These are phyloP conservation scores for Oenanthe melanoleuca DNA, from an alignment of 2,113 vertebrate species.

Conservation along the genomic window DNA sequence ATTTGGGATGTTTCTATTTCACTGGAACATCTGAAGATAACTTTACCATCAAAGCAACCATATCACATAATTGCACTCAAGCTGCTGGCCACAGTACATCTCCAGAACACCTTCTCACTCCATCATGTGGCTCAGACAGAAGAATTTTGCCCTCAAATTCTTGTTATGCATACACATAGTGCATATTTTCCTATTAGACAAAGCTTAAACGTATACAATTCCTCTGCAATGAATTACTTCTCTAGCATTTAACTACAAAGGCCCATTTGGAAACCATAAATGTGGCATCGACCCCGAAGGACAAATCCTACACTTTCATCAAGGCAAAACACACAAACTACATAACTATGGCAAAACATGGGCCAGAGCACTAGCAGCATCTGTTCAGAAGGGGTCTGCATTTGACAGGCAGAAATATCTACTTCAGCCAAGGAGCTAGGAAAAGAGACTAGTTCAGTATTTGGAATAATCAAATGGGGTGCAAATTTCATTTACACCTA, in stretches of 20 bases:
- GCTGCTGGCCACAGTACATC: neutral
- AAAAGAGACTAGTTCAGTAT: neutral
- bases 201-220: neutral
- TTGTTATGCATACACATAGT: neutral
- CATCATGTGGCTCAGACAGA: neutral
- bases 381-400: neutral
- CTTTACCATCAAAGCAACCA: neutral
- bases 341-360: neutral
- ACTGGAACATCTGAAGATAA: slow-evolving; percentile 1
- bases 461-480: neutral
- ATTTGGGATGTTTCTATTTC: neutral
- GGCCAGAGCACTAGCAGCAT: neutral
- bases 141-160: slow-evolving; percentile 35
- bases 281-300: neutral
- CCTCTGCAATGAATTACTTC: neutral
- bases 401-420: neutral
- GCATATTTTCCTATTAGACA: neutral
- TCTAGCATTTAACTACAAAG: slow-evolving; percentile 24
- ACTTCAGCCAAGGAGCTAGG: neutral
- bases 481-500: neutral
- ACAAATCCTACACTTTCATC: slow-evolving; percentile 12
- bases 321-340: neutral
- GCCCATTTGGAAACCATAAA: neutral
- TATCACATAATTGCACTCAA: neutral
- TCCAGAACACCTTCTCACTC: neutral